phyloP scores from a whole-genome alignment of 2,797 vertebrate species.

The Gallinago stenura region DNA sequence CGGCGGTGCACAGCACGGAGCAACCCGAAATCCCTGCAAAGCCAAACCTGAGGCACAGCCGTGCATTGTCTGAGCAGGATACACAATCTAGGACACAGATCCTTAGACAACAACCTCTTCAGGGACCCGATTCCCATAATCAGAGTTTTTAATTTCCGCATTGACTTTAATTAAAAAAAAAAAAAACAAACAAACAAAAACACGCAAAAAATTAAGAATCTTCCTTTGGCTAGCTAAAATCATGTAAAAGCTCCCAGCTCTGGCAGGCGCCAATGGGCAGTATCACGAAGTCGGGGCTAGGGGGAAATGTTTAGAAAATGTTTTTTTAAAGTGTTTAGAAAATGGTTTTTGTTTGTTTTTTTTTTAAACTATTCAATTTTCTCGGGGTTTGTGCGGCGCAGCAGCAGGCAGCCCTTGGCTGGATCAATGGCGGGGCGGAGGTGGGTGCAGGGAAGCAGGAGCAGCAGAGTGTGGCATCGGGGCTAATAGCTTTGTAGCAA shows the following conservation, averaged over 20 bases:
- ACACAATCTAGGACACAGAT: not conserved
- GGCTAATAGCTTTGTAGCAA: conserved; percentile 30
- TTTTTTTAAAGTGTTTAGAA: too few relatives aligned
- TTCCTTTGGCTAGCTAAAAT: not conserved
- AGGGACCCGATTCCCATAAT: not conserved
- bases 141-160: not conserved
- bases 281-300: not conserved
- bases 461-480: conserved; percentile 59
- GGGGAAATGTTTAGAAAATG: too few relatives aligned
- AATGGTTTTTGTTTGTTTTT: too few relatives aligned
- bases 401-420: not conserved
- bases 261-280: not conserved
- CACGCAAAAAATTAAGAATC: not conserved
- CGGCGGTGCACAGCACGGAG: not conserved
- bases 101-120: not conserved
- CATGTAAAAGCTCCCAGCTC: not conserved
- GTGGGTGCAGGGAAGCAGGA: conserved; percentile 52
- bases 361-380: conserved; percentile 35
- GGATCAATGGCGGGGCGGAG: conserved; percentile 38
- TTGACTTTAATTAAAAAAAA: not conserved
- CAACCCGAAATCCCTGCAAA: not conserved
- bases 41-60: not conserved
- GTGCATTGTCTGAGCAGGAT: not conserved
- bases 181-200: not conserved
- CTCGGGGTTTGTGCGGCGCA: not conserved